Evolutionary conservation across 2,797 vertebrate species (phyloP).

Genomic region (Oryzias sinensis): DNA sequence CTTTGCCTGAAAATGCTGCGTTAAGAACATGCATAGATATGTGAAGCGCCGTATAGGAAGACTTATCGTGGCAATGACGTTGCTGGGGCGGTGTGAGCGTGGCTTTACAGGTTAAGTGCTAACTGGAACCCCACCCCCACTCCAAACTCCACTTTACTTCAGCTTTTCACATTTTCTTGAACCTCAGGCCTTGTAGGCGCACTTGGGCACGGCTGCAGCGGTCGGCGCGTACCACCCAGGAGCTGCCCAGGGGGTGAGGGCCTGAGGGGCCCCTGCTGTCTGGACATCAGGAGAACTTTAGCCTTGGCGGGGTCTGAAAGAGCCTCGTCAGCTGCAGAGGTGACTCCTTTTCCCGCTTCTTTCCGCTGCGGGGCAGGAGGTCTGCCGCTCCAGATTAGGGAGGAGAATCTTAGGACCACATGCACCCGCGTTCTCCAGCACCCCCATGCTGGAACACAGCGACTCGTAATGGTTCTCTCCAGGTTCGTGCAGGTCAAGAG

Average conservation of each 20-base stretch:
- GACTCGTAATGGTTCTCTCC: conserved; percentile 73
- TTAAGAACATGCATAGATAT: no score
- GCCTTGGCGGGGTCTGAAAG: background rate
- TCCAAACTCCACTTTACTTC: no score
- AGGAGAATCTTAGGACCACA: conserved; percentile 44
- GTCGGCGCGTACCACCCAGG: conserved; percentile 53
- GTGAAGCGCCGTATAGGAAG: no score
- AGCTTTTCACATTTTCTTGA: conserved; percentile 54
- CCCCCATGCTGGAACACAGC: conserved; percentile 17
- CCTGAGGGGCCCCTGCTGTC: conserved; percentile 9
- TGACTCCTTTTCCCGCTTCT: conserved; percentile 24
- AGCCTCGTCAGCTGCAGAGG: conserved; percentile 2
- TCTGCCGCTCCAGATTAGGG: conserved; percentile 54
- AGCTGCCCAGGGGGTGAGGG: background rate
- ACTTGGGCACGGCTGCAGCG: conserved; percentile 57
- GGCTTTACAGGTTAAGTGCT: no score
- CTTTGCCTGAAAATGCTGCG: no score
- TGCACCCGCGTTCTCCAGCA: conserved; percentile 35
- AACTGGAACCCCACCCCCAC: no score
- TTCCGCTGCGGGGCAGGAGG: conserved; percentile 30
- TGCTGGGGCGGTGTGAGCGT: no score
- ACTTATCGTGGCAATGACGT: no score
- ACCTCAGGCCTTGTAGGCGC: no score
- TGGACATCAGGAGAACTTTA: background rate
- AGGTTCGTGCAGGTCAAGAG: conserved; percentile 39